Percentiles rank a stretch among this genome's conserved stretches.
phyloP scores from a whole-genome alignment of 1,140 invertebrate genomes.

The Papilio xuthus region DNA sequence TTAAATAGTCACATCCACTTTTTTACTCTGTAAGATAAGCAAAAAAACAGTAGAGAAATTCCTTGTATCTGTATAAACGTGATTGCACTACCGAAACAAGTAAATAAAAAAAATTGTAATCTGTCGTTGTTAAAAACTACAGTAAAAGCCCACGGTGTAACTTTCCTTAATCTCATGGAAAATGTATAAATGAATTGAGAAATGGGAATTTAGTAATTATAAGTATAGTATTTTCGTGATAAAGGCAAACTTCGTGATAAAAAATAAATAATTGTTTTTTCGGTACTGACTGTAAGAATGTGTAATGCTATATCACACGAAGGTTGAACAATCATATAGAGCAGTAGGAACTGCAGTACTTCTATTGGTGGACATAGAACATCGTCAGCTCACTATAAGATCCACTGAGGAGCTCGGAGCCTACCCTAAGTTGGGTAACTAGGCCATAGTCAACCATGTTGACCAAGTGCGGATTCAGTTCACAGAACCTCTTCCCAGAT shows the following conservation, averaged over 20 bases:
- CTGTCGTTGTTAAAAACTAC: neutral
- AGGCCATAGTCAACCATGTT: too few relatives aligned
- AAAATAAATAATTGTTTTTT: slow-evolving; percentile 69
- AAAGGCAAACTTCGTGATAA: slow-evolving; percentile 76
- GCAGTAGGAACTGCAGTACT: neutral
- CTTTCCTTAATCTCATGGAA: slow-evolving; percentile 18
- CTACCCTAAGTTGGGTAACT: too few relatives aligned
- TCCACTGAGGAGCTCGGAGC: too few relatives aligned
- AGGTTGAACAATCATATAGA: neutral
- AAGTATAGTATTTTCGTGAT: slow-evolving; percentile 79
- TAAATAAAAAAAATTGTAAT: neutral
- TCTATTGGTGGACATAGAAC: too few relatives aligned
- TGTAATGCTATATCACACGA: slow-evolving; percentile 43
- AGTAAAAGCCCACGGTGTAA: neutral
- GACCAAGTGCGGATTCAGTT: too few relatives aligned
- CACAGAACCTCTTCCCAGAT: too few relatives aligned
- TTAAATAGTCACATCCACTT: slow-evolving; percentile 15
- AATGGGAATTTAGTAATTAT: slow-evolving; percentile 77
- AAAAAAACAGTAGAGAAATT: neutral
- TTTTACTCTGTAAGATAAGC: slow-evolving; percentile 19
- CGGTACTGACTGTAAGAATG: slow-evolving; percentile 77
- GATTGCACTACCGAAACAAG: neutral
- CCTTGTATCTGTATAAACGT: neutral
- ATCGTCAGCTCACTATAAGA: too few relatives aligned
- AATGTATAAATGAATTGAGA: slow-evolving; percentile 66